Conservation (phyloP, 92 coral and sea anemone genomes). For the Metridium senile region DNA sequence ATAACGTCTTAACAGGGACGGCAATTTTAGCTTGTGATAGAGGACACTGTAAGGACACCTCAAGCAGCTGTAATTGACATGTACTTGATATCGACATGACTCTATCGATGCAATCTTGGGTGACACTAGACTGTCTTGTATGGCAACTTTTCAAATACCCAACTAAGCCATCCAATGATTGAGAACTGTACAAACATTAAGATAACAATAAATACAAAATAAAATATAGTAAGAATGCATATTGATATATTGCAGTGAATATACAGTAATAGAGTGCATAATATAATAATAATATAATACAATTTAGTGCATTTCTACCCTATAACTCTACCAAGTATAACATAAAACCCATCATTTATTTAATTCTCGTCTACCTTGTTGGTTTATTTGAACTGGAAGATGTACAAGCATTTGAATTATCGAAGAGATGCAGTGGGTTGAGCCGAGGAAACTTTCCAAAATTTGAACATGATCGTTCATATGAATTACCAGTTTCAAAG, state of each 20-base stretch:
- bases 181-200: background rate
- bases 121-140: background rate
- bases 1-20: background rate
- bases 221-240: background rate
- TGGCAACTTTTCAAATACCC: background rate
- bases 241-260: no score
- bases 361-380: no score
- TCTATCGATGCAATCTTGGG: background rate
- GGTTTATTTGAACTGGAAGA: no score
- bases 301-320: no score
- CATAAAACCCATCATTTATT: no score
- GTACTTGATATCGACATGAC: background rate
- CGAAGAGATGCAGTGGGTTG: no score
- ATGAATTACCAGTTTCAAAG: no score
- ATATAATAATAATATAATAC: no score
- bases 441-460: no score
- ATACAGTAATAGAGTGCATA: background rate
- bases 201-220: background rate
- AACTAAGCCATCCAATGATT: background rate
- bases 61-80: constrained; percentile 7
- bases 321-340: no score
- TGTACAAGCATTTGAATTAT: no score
- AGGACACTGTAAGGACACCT: constrained; percentile 19
- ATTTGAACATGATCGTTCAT: no score
- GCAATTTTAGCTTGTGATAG: constrained; percentile 8